Conservation (phyloP, 1,140 invertebrate genomes). For the Schmidtea mediterranea region DNA sequence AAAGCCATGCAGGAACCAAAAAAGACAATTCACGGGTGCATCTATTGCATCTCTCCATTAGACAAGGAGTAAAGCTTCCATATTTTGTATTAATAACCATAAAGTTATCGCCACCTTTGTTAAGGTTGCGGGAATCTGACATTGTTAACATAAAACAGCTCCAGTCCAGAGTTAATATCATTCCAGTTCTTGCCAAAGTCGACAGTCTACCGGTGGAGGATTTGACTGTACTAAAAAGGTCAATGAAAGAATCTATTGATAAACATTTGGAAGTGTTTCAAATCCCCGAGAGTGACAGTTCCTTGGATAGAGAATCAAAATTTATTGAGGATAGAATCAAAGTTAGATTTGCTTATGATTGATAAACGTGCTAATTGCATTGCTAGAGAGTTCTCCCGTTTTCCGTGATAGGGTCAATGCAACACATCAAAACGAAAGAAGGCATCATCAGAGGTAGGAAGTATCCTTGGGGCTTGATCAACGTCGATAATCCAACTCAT, state of each 20-base stretch:
- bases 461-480: conserved; percentile 29
- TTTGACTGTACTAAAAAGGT: conserved; percentile 21
- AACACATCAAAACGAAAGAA: conserved; percentile 15
- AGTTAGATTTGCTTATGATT: too few relatives aligned
- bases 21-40: too few relatives aligned
- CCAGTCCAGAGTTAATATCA: conserved; percentile 16
- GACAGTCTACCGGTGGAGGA: conserved; percentile 20
- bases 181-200: conserved; percentile 26
- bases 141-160: conserved; percentile 23
- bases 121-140: conserved; percentile 10
- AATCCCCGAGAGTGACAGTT: too few relatives aligned
- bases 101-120: too few relatives aligned
- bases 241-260: conserved; percentile 9
- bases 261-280: conserved; percentile 6
- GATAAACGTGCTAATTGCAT: not conserved
- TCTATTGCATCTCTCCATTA: too few relatives aligned
- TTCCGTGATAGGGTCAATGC: conserved; percentile 55
- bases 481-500: conserved; percentile 26
- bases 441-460: conserved; percentile 22
- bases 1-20: too few relatives aligned
- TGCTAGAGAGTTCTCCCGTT: conserved; percentile 37
- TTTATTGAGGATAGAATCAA: too few relatives aligned
- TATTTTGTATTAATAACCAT: too few relatives aligned
- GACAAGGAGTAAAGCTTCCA: too few relatives aligned
- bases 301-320: too few relatives aligned